Evolutionary conservation across 2,888 invertebrate species (phyloP).

Genomic region (Ormyrus nitidulus): DNA sequence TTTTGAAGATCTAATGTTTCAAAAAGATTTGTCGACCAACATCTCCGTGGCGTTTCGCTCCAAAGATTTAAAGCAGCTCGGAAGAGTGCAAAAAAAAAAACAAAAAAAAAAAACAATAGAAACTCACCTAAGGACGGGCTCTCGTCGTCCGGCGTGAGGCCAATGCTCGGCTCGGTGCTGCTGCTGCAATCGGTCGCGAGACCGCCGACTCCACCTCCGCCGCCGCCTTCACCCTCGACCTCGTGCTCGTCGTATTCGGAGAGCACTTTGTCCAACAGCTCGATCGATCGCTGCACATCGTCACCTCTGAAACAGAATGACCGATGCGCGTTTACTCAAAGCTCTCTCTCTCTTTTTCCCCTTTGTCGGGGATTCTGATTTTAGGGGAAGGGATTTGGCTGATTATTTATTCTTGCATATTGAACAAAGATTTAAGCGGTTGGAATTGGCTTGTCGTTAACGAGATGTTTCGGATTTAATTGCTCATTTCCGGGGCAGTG

Average conservation of each 20-base stretch:
- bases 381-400: too few species aligned
- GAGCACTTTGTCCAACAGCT: constrained; percentile 91
- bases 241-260: constrained; percentile 92
- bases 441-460: too few species aligned
- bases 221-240: constrained; percentile 79
- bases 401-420: too few species aligned
- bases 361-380: background rate
- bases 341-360: background rate
- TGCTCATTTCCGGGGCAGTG: too few species aligned
- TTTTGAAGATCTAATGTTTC: too few species aligned
- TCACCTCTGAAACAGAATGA: constrained; percentile 82
- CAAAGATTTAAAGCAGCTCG: too few species aligned
- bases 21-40: too few species aligned
- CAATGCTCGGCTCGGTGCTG: constrained; percentile 77
- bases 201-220: constrained; percentile 73
- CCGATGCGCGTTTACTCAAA: constrained; percentile 25
- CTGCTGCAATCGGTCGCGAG: constrained; percentile 71
- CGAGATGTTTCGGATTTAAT: too few species aligned
- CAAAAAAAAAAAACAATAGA: too few species aligned
- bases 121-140: constrained; percentile 82
- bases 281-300: constrained; percentile 92
- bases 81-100: too few species aligned
- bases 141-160: constrained; percentile 80
- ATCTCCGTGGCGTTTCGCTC: too few species aligned
- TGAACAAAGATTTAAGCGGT: too few species aligned